Conservation (phyloP, 2,113 vertebrate genomes). For the Catharus fuscescens region DNA sequence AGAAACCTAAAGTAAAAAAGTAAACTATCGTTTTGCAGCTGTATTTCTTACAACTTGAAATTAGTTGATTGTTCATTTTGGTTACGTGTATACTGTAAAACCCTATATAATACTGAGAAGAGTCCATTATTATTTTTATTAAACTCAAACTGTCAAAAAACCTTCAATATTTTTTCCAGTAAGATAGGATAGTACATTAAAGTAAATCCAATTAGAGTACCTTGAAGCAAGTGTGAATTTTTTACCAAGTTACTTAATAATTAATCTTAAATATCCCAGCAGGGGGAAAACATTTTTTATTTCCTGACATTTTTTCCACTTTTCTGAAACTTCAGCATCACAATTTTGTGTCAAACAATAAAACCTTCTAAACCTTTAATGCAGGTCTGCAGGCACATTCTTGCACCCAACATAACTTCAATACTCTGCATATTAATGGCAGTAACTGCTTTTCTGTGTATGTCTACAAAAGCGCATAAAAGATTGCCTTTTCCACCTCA, state of each 20-base stretch:
- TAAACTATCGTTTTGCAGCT: neutral
- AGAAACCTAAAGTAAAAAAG: neutral
- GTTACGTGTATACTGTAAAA: neutral
- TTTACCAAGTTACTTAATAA: slow-evolving; percentile 30
- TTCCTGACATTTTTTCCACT: slow-evolving; percentile 15
- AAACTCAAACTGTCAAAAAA: neutral
- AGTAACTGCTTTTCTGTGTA: slow-evolving; percentile 22
- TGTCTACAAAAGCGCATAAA: neutral
- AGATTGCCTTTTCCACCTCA: neutral
- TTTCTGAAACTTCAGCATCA: neutral
- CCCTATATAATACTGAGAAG: neutral
- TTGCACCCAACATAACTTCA: neutral
- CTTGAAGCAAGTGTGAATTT: slow-evolving; percentile 19
- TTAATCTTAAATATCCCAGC: slow-evolving; percentile 10
- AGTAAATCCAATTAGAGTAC: slow-evolving; percentile 9
- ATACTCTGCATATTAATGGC: neutral
- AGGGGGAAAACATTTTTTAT: neutral
- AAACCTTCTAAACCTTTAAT: neutral
- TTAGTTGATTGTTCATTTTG: neutral
- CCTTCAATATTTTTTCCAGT: neutral
- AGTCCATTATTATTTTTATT: neutral
- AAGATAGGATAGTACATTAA: neutral
- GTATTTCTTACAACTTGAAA: neutral
- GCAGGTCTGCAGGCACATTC: neutral
- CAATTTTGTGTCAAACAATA: neutral